Evolutionary conservation across 2,113 vertebrate genomes (phyloP), one percentile per base, ranked within the genome.

Genomic region (Pseudopipra pipra): DNA sequence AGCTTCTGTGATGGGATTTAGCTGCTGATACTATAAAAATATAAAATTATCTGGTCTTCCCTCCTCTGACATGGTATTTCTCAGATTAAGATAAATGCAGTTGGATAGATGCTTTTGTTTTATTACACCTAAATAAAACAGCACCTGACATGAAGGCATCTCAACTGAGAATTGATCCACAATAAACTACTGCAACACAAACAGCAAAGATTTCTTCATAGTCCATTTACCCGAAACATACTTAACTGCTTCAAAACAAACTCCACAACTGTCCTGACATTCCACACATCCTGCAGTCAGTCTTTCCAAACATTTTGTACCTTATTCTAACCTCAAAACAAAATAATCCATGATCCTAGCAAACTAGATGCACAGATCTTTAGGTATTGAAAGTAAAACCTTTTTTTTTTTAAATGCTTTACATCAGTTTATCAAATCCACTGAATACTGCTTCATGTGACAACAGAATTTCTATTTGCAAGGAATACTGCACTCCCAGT

Each of bases 51-150:
- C 43, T 67, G 12, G 31, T 72, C 43, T 43, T 67, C 12, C 27
- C 23, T 83, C 35, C 43, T 74, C n/a, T 58, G 41, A 15, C 30
- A 31, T 6, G 10, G 33, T 31, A 67, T 76, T 91, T 73, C 67
- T 73, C 41, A 80, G 43, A 43, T 46, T 25, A 35, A 59, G 18
- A 82, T 30, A 85, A 93, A 91, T 25, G 28, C 17, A 58, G 28
- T 20, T 56, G 49, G 23, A 58, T 9, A 76, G 49, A 83, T 30
- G 54, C 9, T 56, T 87, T 89, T 84, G 44, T 71, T 89, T 93
- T 85, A 93, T 70, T 82, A 70, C 23, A 79, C 4, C 37, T 76
- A 82, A 85, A 85, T 82, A 93, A 93, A 95, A 49, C 41, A 89
- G 51, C 39, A 59, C 43, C 72, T 77, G 55, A 82, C 52, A 90